Base-by-base conservation (phyloP, 2,113 vertebrate genomes). In the Fregata magnificens region DNA sequence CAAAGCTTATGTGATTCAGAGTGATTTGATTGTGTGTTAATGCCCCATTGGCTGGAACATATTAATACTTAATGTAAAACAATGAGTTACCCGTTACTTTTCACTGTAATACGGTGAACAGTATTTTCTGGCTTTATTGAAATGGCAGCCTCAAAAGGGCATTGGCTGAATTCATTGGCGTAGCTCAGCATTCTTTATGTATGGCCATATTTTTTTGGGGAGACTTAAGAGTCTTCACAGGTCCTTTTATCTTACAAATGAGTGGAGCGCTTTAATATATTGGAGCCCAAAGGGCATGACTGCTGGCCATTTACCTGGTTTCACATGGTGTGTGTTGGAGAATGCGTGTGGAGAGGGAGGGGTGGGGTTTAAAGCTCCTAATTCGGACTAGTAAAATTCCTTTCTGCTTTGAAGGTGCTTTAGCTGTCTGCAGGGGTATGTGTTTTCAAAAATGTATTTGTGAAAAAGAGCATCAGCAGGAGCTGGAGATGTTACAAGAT, bases 401-500 rank as follows among this genome's bases (percentile, higher is more conserved):
- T 14, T 50, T 88, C 45, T 73, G 59, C 84, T 87, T 90, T 96
- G 74, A 70, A 92, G 69, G 26, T 79, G 78, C 71, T 71, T 82
- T 70, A 86, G 53, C 63, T 94, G 31, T 94, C 78, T 92, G 9
- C 62, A 62, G 69, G 40, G 62, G 32, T 90, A 24, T 63, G 28
- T 45, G 21, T 65, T 96, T 90, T 89, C 70, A 66, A 53, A 94
- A 95, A n/a, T 61, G 63, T 77, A 20, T 85, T 94, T 96, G 84
- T 91, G 84, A 85, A 77, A 93, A 87, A 55, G 45, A 70, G 42
- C 58, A 67, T 95, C 82, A 65, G 80, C 78, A 93, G 88, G 87
- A 94, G 56, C 79, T 2, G 32, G 47, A 77, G 84, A 71, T 88
- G 55, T 61, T 94, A 91, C 32, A 82, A 73, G 58, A 63, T 96